These are phyloP conservation scores for Mustelus asterias DNA, from an alignment of 2,113 vertebrate species.

Conservation along the genomic window DNA sequence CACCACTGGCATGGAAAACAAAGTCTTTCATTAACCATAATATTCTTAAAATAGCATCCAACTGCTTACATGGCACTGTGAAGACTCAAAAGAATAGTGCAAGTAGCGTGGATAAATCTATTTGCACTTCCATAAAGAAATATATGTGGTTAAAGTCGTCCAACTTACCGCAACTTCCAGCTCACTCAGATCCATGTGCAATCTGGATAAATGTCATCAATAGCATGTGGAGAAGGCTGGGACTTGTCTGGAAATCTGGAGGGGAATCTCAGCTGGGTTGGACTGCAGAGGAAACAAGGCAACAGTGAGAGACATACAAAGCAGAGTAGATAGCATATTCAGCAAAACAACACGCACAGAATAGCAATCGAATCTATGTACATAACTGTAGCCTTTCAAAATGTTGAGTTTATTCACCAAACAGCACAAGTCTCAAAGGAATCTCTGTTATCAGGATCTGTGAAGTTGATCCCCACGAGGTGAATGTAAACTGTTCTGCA, in stretches of 20 bases:
- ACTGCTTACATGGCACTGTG: too few relatives aligned
- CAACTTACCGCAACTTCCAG: slow-evolving; percentile 31
- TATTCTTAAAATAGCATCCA: not conserved
- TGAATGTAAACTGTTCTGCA: not conserved
- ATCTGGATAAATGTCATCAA: slow-evolving; percentile 31
- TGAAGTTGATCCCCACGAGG: not conserved
- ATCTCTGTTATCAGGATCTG: slow-evolving; percentile 9
- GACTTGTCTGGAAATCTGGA: not conserved
- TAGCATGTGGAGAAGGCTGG: not conserved
- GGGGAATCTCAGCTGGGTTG: not conserved
- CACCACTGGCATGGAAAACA: not conserved
- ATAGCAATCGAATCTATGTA: not conserved
- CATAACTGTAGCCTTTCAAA: slow-evolving; percentile 1
- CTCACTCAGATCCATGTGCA: slow-evolving; percentile 36
- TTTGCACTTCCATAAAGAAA: not conserved
- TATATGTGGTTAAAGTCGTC: not conserved
- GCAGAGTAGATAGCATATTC: slow-evolving; percentile 1
- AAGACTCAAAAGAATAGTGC: not conserved
- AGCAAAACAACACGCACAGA: not conserved
- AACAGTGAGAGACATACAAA: not conserved
- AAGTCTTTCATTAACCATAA: not conserved
- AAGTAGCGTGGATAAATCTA: not conserved
- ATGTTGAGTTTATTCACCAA: slow-evolving; percentile 10
- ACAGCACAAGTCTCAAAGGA: not conserved
- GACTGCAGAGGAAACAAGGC: slow-evolving; percentile 1